These are phyloP conservation scores for Thunnus thynnus DNA, from an alignment of 2,113 vertebrate species.

Conservation along the genomic window DNA sequence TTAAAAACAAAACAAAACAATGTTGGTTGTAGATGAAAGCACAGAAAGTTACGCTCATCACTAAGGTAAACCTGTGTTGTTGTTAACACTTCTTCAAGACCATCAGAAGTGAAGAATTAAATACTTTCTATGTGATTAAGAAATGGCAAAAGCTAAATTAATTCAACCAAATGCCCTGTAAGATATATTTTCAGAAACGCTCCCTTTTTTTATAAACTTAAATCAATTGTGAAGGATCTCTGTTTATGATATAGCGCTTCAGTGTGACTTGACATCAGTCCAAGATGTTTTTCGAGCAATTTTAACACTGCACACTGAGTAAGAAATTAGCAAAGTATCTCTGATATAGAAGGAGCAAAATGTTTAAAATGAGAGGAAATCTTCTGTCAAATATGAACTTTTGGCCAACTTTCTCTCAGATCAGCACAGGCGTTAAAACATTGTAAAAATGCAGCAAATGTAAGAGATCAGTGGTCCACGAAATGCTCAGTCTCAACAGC, in stretches of 20 bases:
- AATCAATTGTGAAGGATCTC: slow-evolving; percentile 1
- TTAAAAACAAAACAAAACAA: slow-evolving; percentile 42
- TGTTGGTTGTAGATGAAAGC: slow-evolving; percentile 13
- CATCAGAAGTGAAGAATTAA: slow-evolving; percentile 11
- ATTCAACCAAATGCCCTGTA: slow-evolving; percentile 10
- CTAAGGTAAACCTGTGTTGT: no score
- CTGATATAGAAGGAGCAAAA: background rate
- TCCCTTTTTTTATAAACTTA: slow-evolving; percentile 3
- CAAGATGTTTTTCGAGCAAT: background rate
- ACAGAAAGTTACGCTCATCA: background rate
- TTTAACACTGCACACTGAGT: background rate
- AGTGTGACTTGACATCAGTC: background rate
- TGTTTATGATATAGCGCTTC: background rate
- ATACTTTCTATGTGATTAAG: slow-evolving; percentile 31
- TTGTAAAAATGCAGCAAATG: slow-evolving; percentile 27
- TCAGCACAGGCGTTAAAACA: background rate
- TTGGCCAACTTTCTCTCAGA: background rate
- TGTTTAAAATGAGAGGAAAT: background rate
- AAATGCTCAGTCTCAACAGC: slow-evolving; percentile 9
- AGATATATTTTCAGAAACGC: slow-evolving; percentile 10
- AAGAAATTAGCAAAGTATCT: background rate
- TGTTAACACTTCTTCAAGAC: slow-evolving; percentile 6
- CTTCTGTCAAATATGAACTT: background rate
- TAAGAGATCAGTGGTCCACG: slow-evolving; percentile 39
- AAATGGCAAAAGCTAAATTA: background rate